These are phyloP conservation scores for Himalopsyche japonica DNA, from an alignment of 2,888 invertebrate genomes.

Conservation along the genomic window DNA sequence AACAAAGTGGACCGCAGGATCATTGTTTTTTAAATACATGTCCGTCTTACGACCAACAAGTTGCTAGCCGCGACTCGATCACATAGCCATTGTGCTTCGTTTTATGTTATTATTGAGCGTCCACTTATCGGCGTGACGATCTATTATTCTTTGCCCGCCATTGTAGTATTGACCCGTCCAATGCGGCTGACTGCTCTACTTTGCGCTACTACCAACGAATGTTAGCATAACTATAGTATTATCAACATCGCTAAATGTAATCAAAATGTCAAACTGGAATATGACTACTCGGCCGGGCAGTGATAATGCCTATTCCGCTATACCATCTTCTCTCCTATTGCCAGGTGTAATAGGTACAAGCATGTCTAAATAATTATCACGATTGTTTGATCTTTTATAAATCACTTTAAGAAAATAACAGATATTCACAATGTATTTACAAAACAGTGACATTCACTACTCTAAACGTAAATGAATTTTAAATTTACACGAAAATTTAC, in stretches of 20 bases:
- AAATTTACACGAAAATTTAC: too few species aligned
- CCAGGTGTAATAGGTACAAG: too few species aligned
- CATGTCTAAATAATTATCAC: too few species aligned
- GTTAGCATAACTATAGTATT: background rate
- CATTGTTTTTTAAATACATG: background rate
- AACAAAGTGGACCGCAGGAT: background rate
- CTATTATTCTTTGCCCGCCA: slow-evolving; percentile 19
- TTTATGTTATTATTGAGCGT: slow-evolving; percentile 16
- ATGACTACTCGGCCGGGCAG: too few species aligned
- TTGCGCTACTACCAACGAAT: background rate
- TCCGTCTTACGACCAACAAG: background rate
- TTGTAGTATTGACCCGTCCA: slow-evolving; percentile 15
- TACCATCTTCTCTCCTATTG: too few species aligned
- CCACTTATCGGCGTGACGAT: slow-evolving; percentile 37
- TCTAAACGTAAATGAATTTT: too few species aligned
- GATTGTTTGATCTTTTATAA: too few species aligned
- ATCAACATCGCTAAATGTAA: background rate
- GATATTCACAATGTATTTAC: too few species aligned
- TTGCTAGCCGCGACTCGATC: slow-evolving; percentile 9
- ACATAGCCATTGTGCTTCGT: background rate
- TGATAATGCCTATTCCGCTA: too few species aligned
- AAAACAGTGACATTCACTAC: too few species aligned
- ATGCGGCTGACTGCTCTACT: background rate
- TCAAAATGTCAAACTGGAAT: too few species aligned
- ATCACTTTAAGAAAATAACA: too few species aligned